Evolutionary conservation across 2,113 vertebrate species (phyloP), one percentile per base, ranked within the genome.

Genomic region (Otocyon megalotis): DNA sequence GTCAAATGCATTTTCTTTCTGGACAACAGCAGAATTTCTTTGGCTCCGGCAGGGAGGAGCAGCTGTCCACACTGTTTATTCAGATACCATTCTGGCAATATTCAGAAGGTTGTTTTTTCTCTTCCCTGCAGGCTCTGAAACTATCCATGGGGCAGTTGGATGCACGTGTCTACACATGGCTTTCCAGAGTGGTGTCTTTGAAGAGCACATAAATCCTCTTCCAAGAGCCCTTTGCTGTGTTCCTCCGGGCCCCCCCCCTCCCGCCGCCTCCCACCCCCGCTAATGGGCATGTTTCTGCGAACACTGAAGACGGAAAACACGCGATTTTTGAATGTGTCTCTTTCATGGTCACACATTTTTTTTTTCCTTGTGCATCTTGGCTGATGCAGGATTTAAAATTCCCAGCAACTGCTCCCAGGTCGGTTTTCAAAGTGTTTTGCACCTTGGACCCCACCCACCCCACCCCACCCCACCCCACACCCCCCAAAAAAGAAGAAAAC

Each of bases 11-110:
- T 71, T 62, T 96, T 67, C 97, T 62, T 62, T 83, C 1, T 24
- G 94, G 89, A 93, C 81, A 32, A 77, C 86, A 32, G 35, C 93
- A 85, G 72, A 74, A 32, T 63, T 20, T 86, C 89, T 50, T 19
- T 65, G 96, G 92, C 93, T 93, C 92, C 13, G 15, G 79, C 56
- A 1, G 53, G 24, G 62, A 88, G 89, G 84, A 96, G 92, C 96
- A 93, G 94, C 96, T 97, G 96, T 53, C 80, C 93, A 32, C 80
- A 10, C 62, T 93, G 97, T 92, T 92, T 83, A 85, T 69, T 71
- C 97, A 50, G 32, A 94, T 58, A 77, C 95, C 74, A 43, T 77
- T 26, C 96, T 95, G 97, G 92, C 96, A 56, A 58, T 12, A 53
- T 12, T 85, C 92, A 28, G 22, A 54, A 15, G 43, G 60, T 50